Evolutionary conservation across 2,888 invertebrate species (phyloP).

Genomic region (Gymnoscelis rufifasciata): DNA sequence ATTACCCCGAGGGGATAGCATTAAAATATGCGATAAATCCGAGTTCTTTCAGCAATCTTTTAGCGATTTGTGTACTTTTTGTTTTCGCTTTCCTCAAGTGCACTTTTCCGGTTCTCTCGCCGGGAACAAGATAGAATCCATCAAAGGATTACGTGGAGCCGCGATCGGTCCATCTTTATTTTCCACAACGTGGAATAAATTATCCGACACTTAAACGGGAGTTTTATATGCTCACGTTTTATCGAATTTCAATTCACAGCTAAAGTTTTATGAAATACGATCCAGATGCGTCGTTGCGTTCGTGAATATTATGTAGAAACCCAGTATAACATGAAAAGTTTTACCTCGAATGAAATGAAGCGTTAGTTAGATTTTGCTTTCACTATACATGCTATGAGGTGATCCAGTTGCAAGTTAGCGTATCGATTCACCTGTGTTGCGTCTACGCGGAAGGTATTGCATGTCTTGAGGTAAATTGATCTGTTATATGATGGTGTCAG

Average conservation of each 20-base stretch:
- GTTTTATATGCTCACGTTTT: constrained; percentile 40
- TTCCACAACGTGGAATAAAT: constrained; percentile 66
- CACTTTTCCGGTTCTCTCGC: constrained; percentile 60
- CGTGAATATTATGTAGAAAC: constrained; percentile 12
- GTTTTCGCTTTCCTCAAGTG: constrained; percentile 51
- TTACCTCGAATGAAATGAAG: constrained; percentile 4
- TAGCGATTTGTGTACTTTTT: constrained; percentile 36
- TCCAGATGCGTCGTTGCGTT: constrained; percentile 3
- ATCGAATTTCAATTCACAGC: constrained; percentile 13
- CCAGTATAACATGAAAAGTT: constrained; percentile 14
- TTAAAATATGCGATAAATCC: constrained; percentile 13
- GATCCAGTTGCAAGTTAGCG: constrained; percentile 13
- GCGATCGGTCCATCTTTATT: constrained; percentile 64
- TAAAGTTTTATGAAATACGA: constrained; percentile 9
- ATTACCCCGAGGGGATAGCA: background rate
- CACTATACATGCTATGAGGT: constrained; percentile 10
- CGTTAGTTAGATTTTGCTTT: constrained; percentile 13
- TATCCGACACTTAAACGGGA: constrained; percentile 62
- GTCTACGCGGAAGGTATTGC: constrained; percentile 17
- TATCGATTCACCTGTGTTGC: constrained; percentile 11
- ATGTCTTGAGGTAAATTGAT: constrained; percentile 14
- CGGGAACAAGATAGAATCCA: constrained; percentile 60
- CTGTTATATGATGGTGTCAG: constrained; percentile 9
- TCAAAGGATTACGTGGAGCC: constrained; percentile 72
- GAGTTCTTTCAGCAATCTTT: constrained; percentile 21